Conservation (phyloP, 2,113 vertebrate genomes). For the Dissostichus mawsoni region DNA sequence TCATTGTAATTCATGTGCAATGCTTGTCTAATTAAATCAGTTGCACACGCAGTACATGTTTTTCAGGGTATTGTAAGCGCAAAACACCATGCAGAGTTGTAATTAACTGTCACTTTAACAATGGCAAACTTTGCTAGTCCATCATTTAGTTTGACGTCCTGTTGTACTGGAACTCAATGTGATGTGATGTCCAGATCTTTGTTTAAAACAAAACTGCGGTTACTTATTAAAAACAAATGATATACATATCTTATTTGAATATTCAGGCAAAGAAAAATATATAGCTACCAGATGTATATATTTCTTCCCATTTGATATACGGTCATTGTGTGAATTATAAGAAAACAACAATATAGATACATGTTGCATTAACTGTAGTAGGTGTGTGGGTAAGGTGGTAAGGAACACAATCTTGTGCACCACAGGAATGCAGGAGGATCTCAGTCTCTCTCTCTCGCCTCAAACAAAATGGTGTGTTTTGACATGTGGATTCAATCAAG, state of each 20-base stretch:
- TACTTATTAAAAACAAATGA: background rate
- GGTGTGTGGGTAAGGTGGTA: background rate
- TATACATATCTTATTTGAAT: background rate
- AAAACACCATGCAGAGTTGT: no score
- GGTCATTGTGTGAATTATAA: background rate
- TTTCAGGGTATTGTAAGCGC: no score
- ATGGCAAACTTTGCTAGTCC: no score
- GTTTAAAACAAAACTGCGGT: background rate
- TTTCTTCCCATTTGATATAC: background rate
- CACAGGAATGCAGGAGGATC: background rate
- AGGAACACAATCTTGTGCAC: background rate
- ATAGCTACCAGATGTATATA: background rate
- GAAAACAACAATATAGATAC: background rate
- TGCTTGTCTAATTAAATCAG: no score
- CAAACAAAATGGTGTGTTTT: constrained; percentile 1
- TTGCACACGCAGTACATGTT: no score
- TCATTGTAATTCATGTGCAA: no score
- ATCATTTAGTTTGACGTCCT: no score
- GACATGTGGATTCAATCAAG: constrained; percentile 35
- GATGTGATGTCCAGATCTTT: no score
- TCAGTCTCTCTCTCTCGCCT: background rate
- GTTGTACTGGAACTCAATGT: no score
- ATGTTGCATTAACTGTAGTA: background rate
- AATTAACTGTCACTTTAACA: no score
- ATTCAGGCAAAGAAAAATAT: background rate